Conservation (phyloP, 2,888 invertebrate genomes). For the Eustalomyia histrio region DNA sequence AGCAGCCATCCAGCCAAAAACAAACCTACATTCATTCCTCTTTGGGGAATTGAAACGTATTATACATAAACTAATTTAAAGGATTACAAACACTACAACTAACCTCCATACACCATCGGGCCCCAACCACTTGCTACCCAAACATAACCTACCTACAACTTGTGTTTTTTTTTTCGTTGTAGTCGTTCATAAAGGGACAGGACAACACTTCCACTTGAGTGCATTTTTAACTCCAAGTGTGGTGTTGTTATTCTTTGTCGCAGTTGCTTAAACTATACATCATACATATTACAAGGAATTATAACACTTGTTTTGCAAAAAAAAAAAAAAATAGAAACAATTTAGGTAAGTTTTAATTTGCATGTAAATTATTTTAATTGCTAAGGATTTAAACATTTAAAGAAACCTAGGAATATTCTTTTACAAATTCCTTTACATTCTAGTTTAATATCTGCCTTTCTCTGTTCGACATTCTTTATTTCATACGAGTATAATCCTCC, state of each 20-base stretch:
- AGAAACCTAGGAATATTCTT: neutral
- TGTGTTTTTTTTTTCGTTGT: conserved; percentile 8
- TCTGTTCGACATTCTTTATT: neutral
- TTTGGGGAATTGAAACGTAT: conserved; percentile 36
- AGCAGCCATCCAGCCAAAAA: neutral
- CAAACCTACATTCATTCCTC: neutral
- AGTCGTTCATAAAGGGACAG: conserved; percentile 15
- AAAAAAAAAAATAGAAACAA: conserved; percentile 7
- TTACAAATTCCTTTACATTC: neutral
- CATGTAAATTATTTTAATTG: conserved; percentile 13
- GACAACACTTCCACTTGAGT: conserved; percentile 52
- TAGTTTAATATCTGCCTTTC: neutral
- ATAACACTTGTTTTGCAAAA: conserved; percentile 39
- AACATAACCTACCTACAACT: conserved; percentile 7
- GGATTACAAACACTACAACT: conserved; percentile 51
- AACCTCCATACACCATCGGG: neutral
- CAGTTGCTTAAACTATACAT: conserved; percentile 6
- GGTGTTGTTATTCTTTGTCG: conserved; percentile 26
- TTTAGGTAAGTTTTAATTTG: conserved; percentile 58
- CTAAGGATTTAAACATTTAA: neutral
- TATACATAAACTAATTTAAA: conserved; percentile 59
- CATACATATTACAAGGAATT: conserved; percentile 12
- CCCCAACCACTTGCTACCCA: conserved; percentile 21
- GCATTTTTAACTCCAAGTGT: conserved; percentile 55
- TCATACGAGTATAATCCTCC: neutral